Evolutionary conservation across 2,888 invertebrate species (phyloP), one percentile per base, ranked within the genome.

Genomic region (Drosophila koepferae): DNA sequence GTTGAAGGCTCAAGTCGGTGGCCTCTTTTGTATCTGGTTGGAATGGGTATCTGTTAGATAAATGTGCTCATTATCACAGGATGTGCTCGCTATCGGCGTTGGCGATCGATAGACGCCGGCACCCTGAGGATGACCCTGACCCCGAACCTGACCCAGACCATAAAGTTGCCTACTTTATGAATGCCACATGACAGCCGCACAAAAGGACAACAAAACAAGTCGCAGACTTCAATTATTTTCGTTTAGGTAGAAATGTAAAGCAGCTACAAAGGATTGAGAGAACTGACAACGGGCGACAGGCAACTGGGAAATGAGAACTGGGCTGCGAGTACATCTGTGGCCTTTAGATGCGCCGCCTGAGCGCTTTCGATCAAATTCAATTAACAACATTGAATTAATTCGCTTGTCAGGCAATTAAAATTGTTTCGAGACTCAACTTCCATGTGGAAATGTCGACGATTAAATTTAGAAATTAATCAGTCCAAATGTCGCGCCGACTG

Each of bases 351-450:
- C 43, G 69, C 72, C 79, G 84, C 73, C 40, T 40, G 54, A 58
- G 49, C 51, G 55, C 66, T 62, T 44, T 44, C 89, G 86, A 91
- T 92, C 92, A 92, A 89, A 91, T 90, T 87, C 92, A 92, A 92
- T 92, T 92, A 92, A 91, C 92, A 89, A 89, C 92, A 90, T 86
- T 91, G 91, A 91, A 91, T 92, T 91, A 92, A 92, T 92, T 92
- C 92, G 85, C 87, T 89, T 91, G 91, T 91, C 91, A 91, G 86
- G 82, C 90, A 90, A 92, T 91, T 91, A 92, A 91, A 92, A 92
- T 91, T 85, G 80, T 80, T 87, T 70, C 36, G 69, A 74, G 80
- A 54, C 12, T 48, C 43, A 43, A 70, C 64, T 73, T 78, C 72
- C 81, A 75, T 68, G 79, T 68, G 77, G 61, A 90, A 86, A 86